Percentiles rank a stretch among this genome's conserved stretches.
These are phyloP conservation scores for Drosophila acutilabella DNA, from an alignment of 2,888 invertebrate species.

Conservation along the genomic window DNA sequence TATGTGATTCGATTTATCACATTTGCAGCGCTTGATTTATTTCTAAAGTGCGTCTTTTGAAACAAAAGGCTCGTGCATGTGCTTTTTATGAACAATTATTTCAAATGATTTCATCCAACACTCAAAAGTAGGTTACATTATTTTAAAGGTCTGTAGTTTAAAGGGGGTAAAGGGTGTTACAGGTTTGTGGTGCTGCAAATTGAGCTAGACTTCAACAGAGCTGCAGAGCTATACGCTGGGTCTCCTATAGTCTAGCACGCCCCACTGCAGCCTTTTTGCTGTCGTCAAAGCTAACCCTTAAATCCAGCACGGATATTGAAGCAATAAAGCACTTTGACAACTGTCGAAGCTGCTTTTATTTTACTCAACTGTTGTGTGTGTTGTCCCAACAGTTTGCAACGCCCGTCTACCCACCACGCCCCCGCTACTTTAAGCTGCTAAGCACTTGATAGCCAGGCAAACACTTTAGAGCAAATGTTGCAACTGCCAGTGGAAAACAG, in stretches of 20 bases:
- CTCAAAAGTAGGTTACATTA: slow-evolving; percentile 26
- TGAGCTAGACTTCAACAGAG: too few relatives aligned
- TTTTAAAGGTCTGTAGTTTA: not conserved
- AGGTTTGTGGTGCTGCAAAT: too few relatives aligned
- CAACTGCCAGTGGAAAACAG: slow-evolving; percentile 35
- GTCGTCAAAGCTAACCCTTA: slow-evolving; percentile 20
- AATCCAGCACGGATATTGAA: slow-evolving; percentile 16
- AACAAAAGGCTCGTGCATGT: slow-evolving; percentile 21
- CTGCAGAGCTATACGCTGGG: too few relatives aligned
- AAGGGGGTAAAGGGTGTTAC: too few relatives aligned
- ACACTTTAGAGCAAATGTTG: slow-evolving; percentile 47
- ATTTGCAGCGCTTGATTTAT: slow-evolving; percentile 30
- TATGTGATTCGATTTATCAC: slow-evolving; percentile 49
- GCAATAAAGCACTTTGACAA: slow-evolving; percentile 34
- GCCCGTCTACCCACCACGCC: not conserved
- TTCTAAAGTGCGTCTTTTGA: slow-evolving; percentile 20
- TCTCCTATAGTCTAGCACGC: not conserved
- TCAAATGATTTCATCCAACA: slow-evolving; percentile 23
- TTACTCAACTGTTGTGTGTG: slow-evolving; percentile 17
- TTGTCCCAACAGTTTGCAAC: slow-evolving; percentile 6
- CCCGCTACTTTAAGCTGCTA: not conserved
- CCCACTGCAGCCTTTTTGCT: not conserved
- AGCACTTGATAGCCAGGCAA: slow-evolving; percentile 53
- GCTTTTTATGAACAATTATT: slow-evolving; percentile 48
- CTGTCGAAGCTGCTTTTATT: slow-evolving; percentile 5